These are phyloP conservation scores for Ciconia maguari DNA, from an alignment of 2,113 vertebrate species.

Conservation along the genomic window DNA sequence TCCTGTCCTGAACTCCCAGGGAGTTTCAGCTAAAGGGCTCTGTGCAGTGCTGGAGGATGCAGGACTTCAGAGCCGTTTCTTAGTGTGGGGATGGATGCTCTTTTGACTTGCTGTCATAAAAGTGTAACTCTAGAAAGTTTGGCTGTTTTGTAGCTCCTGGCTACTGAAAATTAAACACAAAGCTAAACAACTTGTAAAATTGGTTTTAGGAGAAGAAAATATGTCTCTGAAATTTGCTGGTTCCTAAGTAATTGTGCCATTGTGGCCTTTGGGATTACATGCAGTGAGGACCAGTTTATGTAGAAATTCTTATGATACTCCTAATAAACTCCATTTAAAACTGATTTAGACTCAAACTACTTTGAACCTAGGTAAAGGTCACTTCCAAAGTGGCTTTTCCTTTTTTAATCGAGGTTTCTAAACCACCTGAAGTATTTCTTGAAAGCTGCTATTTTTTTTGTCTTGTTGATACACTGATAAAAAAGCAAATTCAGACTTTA, in stretches of 20 bases:
- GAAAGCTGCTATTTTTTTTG: background rate
- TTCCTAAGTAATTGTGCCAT: background rate
- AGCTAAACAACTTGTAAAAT: background rate
- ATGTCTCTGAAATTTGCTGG: background rate
- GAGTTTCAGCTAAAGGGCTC: background rate
- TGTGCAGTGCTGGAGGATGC: too few relatives aligned
- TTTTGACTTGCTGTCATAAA: background rate
- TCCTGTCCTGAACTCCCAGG: background rate
- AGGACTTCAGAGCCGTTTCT: background rate
- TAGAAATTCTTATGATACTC: background rate
- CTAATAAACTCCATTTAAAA: background rate
- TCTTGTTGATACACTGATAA: background rate
- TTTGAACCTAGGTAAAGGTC: background rate
- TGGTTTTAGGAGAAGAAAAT: background rate
- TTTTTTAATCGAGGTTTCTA: background rate
- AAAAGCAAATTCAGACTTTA: background rate
- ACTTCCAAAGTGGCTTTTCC: background rate
- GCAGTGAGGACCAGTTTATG: background rate
- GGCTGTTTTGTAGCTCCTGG: background rate
- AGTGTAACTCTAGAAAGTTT: background rate
- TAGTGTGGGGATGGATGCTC: rapidly evolving
- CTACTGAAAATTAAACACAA: background rate
- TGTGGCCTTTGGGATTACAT: background rate
- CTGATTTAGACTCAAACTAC: background rate
- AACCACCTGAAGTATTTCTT: background rate